phyloP scores from a whole-genome alignment of 92 coral and sea anemone species.

The Chrysogorgia sp. region DNA sequence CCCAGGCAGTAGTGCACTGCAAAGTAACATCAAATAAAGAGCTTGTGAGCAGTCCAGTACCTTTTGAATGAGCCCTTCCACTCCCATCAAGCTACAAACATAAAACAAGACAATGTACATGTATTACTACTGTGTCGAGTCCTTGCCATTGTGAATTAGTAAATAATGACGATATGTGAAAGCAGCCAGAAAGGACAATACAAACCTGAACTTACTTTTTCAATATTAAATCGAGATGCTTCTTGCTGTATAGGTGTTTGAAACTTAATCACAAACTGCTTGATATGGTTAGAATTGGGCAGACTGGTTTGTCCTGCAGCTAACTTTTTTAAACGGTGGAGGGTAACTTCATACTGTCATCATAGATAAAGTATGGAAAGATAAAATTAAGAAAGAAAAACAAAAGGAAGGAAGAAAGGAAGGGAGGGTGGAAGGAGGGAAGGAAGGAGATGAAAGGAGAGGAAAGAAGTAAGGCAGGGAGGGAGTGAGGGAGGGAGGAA shows the following conservation, averaged over 20 bases:
- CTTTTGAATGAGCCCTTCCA: conserved; percentile 78
- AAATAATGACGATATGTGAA: too few relatives aligned
- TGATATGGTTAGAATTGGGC: conserved; percentile 63
- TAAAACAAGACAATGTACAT: background rate
- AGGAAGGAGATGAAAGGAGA: background rate
- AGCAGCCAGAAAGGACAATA: background rate
- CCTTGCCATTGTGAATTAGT: too few relatives aligned
- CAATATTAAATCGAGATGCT: conserved; percentile 32
- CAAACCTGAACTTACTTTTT: background rate
- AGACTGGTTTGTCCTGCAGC: conserved; percentile 62
- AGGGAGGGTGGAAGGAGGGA: background rate
- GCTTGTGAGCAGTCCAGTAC: conserved; percentile 39
- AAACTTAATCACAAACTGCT: conserved; percentile 65
- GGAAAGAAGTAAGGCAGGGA: background rate
- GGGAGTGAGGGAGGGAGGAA: background rate
- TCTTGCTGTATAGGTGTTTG: conserved; percentile 71
- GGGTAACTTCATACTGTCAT: conserved; percentile 73
- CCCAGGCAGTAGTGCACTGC: too few relatives aligned
- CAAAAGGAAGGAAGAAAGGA: background rate
- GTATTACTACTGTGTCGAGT: too few relatives aligned
- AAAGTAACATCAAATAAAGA: too few relatives aligned
- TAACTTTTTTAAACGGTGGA: conserved; percentile 84
- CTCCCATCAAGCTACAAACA: conserved; percentile 72
- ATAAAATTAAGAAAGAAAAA: background rate
- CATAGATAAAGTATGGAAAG: conserved; percentile 3